Conservation (phyloP, 2,797 vertebrate species). For the Potorous gilbertii region DNA sequence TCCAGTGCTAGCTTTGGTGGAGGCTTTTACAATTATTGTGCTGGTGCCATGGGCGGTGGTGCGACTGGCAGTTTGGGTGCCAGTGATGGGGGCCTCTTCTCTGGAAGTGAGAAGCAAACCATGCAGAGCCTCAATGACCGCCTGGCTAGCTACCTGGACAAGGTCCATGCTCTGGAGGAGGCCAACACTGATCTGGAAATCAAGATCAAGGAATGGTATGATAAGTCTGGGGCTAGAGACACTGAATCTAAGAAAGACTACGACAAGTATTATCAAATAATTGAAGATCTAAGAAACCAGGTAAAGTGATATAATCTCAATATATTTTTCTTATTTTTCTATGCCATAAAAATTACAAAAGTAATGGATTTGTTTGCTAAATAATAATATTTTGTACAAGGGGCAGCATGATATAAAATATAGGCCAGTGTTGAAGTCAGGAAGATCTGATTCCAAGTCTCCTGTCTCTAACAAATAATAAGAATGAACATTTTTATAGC, state of each 20-base stretch:
- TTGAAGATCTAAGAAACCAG: slow-evolving; percentile 49
- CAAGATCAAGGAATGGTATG: slow-evolving; percentile 87
- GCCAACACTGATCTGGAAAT: slow-evolving; percentile 83
- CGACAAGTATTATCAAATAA: slow-evolving; percentile 52
- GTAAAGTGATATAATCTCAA: slow-evolving; percentile 1
- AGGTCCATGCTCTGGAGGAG: slow-evolving; percentile 89
- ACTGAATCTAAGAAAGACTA: slow-evolving; percentile 41
- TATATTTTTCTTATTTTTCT: not conserved
- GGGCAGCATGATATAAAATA: not conserved
- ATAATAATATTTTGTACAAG: not conserved
- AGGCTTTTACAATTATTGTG: not conserved
- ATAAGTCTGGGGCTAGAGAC: slow-evolving; percentile 82
- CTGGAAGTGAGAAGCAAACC: slow-evolving; percentile 88
- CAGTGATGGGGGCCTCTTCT: slow-evolving; percentile 75
- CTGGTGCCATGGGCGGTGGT: not conserved
- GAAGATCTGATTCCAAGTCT: not conserved
- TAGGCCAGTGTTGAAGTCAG: not conserved
- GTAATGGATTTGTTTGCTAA: not conserved
- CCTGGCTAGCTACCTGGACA: slow-evolving; percentile 89
- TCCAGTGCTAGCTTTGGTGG: slow-evolving; percentile 37
- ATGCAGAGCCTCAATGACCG: slow-evolving; percentile 92
- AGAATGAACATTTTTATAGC: not conserved
- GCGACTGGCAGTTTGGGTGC: slow-evolving; percentile 32
- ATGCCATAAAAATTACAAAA: not conserved
- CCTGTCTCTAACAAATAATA: not conserved